Evolutionary conservation across 1,140 invertebrate genomes (phyloP).

Genomic region (Leptopilina boulardi): DNA sequence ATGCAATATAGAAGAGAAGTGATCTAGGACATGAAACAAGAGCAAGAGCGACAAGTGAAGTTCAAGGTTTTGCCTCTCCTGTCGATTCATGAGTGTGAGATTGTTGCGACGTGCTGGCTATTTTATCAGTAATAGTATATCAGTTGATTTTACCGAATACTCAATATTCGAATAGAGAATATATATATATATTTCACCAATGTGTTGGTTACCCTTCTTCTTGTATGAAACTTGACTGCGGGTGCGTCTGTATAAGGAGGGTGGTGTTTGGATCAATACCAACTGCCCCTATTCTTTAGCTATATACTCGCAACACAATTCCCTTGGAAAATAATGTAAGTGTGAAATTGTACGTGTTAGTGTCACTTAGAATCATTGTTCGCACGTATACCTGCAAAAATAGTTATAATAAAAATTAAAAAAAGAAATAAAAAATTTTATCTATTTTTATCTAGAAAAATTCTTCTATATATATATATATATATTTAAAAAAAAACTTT

Average conservation of each 20-base stretch:
- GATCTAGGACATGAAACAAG: constrained; percentile 16
- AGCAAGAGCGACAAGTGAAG: constrained; percentile 35
- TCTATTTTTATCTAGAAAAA: no score
- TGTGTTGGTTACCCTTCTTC: constrained; percentile 27
- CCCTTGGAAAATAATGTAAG: constrained; percentile 41
- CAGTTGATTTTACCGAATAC: constrained; percentile 14
- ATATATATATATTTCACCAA: no score
- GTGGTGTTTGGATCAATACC: constrained; percentile 72
- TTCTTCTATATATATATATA: no score
- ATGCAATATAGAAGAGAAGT: background rate
- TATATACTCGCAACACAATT: constrained; percentile 55
- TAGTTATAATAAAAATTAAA: no score
- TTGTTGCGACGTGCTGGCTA: constrained; percentile 37
- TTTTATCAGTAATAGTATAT: constrained; percentile 24
- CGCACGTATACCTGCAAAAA: constrained; percentile 37
- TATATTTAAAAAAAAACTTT: no score
- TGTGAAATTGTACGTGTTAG: constrained; percentile 6
- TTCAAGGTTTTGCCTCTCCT: constrained; percentile 45
- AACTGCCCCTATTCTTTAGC: constrained; percentile 71
- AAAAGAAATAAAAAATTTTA: background rate
- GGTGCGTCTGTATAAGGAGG: constrained; percentile 58
- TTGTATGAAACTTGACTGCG: constrained; percentile 49
- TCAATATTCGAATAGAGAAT: constrained; percentile 14
- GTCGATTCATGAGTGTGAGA: constrained; percentile 45
- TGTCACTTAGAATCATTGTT: constrained; percentile 31